Evolutionary conservation across 2,797 vertebrate genomes (phyloP).

Genomic region (Pseudopleuronectes americanus): DNA sequence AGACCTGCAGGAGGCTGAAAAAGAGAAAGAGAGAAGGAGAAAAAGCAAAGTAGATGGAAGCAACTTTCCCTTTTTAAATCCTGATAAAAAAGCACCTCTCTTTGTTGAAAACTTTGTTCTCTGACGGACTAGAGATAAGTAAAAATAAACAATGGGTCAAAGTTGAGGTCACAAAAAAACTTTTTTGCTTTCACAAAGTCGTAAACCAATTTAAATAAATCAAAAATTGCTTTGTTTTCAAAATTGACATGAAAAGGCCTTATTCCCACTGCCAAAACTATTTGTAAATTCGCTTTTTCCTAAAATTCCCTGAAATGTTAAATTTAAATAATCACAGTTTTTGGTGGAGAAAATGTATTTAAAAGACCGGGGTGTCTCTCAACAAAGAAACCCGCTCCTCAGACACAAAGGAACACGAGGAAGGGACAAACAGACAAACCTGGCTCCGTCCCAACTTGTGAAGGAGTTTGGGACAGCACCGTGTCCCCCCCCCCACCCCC

Average conservation of each 20-base stretch:
- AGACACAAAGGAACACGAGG: slow-evolving; percentile 59
- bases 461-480: slow-evolving; percentile 78
- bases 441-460: slow-evolving; percentile 74
- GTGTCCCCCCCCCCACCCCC: not conserved
- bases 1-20: not conserved
- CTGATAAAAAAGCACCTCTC: too few relatives aligned
- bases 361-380: not conserved
- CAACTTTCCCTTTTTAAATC: too few relatives aligned
- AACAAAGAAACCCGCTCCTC: slow-evolving; percentile 46
- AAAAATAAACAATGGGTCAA: not conserved
- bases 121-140: too few relatives aligned
- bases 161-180: not conserved
- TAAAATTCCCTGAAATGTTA: not conserved
- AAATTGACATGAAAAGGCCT: not conserved
- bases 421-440: slow-evolving; percentile 55
- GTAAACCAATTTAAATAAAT: too few relatives aligned
- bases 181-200: too few relatives aligned
- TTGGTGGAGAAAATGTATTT: not conserved
- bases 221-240: too few relatives aligned
- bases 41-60: not conserved
- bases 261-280: not conserved
- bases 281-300: not conserved
- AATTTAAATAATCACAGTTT: not conserved
- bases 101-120: too few relatives aligned
- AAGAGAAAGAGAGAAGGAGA: not conserved